These are phyloP conservation scores for Lonchura striata DNA, from an alignment of 2,113 vertebrate genomes.

Conservation along the genomic window DNA sequence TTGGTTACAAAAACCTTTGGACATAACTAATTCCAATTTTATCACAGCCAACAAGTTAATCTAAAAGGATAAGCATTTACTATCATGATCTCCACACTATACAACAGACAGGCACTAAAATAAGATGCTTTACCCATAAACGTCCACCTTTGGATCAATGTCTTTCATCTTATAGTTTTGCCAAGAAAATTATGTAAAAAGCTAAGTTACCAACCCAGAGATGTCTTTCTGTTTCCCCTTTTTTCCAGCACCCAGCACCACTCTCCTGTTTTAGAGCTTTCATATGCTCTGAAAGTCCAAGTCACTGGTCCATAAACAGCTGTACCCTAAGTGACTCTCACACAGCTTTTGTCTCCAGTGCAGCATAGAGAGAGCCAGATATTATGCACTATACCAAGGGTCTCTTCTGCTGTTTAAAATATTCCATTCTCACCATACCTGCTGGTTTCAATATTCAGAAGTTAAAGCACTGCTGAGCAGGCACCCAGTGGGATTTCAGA, in stretches of 20 bases:
- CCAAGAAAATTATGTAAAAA: background rate
- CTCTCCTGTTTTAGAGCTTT: background rate
- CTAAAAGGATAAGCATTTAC: background rate
- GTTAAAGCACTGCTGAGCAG: conserved; percentile 42
- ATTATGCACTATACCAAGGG: background rate
- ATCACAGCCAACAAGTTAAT: background rate
- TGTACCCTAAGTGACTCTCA: background rate
- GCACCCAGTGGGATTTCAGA: conserved; percentile 48
- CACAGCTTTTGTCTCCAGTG: background rate
- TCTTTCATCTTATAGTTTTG: background rate
- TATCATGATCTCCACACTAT: background rate
- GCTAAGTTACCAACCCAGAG: background rate
- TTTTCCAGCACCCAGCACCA: background rate
- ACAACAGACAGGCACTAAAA: background rate
- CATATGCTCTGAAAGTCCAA: background rate
- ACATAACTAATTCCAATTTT: background rate
- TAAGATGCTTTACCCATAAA: background rate
- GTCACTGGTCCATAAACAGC: background rate
- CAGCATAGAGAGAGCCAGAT: background rate
- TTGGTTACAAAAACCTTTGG: background rate
- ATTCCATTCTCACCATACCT: conserved; percentile 48
- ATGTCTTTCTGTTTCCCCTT: background rate
- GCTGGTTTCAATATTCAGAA: conserved; percentile 67
- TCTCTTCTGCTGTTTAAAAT: conserved; percentile 21
- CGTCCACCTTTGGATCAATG: background rate